These are phyloP conservation scores for Discoglossus pictus DNA, from an alignment of 2,797 vertebrate species.

Conservation along the genomic window DNA sequence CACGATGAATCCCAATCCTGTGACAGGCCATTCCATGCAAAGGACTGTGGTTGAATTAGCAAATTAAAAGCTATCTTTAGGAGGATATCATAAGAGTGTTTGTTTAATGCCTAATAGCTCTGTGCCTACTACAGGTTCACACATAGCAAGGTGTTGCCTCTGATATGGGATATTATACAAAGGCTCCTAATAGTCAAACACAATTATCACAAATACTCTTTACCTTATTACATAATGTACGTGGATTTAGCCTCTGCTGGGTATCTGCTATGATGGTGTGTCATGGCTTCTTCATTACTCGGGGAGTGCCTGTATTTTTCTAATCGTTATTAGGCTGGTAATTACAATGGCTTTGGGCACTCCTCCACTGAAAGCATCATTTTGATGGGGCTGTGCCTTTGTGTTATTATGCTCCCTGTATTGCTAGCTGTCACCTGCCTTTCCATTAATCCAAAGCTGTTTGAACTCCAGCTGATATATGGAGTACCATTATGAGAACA, in stretches of 20 bases:
- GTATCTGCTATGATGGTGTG: not conserved
- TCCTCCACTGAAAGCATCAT: not conserved
- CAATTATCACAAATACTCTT: constrained; percentile 10
- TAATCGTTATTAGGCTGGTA: constrained; percentile 30
- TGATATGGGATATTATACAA: constrained; percentile 32
- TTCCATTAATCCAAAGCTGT: not conserved
- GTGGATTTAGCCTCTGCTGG: not conserved
- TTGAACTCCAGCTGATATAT: too few relatives aligned
- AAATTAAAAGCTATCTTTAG: not conserved
- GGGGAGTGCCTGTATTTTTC: constrained; percentile 27
- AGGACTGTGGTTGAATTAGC: too few relatives aligned
- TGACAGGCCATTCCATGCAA: too few relatives aligned
- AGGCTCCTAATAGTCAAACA: constrained; percentile 33
- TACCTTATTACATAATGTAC: constrained; percentile 6
- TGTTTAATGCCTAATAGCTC: constrained; percentile 10
- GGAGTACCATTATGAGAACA: too few relatives aligned
- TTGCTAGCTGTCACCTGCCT: not conserved
- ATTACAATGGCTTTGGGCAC: constrained; percentile 27
- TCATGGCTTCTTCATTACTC: constrained; percentile 5
- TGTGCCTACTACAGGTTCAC: constrained; percentile 9
- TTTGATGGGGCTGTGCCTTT: constrained; percentile 6
- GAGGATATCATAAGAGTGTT: not conserved
- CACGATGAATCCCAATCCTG: too few relatives aligned
- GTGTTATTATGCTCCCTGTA: not conserved
- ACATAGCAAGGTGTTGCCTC: constrained; percentile 15